Evolutionary conservation across 2,888 invertebrate genomes (phyloP), one percentile per base, ranked within the genome.

Genomic region (Taphrorychus bicolor): DNA sequence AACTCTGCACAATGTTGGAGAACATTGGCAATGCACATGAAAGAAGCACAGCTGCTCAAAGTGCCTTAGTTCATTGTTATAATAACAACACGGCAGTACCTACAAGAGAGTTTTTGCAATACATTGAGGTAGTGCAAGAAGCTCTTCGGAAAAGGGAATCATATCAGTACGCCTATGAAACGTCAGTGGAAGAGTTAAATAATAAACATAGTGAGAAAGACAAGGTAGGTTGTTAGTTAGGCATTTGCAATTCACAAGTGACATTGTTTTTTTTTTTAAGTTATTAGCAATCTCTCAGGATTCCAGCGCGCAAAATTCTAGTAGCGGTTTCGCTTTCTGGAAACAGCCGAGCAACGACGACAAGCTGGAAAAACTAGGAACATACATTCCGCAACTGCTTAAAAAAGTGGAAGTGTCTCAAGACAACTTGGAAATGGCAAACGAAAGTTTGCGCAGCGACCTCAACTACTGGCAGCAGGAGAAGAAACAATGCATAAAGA

Each of bases 61-160:
- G 83, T 58, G 67, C 71, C 48, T 76, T 86, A 45, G 78, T 85
- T 18, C 77, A 78, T 59, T 78, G 78, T 71, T 82, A 82, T 73
- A 74, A 76, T n/a, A 81, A 81, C 59, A 79, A 79, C 11, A 76
- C 84, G 49, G 80, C 82, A 1, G 83, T 81, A 71, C 84, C 85
- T 4, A 82, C 86, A 72, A 82, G 84, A 74, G 91, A 91, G 75
- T 90, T 90, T 75, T 80, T 88, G 19, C 82, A 87, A 59, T 90
- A 90, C 75, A 83, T 89, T 53, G 89, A 90, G 71, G 87, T 89
- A 41, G 88, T 89, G 4, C 88, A 89, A 80, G 88, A 88, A 73
- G 88, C 88, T 14, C 76, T 90, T 32, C 81, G 84, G 58, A 85
- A 88, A 68, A 80, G 91, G 24, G 90, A 91, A 75, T 82, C 85